Evolutionary conservation across 2,888 invertebrate genomes (phyloP), one percentile per base, ranked within the genome.

Genomic region (Meloe dianella): DNA sequence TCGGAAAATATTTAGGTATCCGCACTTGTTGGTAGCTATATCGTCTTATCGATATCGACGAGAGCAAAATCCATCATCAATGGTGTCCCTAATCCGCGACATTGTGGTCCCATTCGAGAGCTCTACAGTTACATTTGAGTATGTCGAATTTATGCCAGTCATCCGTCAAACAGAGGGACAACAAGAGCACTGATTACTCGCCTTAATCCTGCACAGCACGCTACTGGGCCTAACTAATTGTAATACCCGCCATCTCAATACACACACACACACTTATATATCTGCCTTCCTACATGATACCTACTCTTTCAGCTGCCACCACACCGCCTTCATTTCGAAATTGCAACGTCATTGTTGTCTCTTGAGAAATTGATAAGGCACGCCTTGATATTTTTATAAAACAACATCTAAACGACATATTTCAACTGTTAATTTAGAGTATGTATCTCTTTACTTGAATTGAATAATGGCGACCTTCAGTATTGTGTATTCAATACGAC

Each of bases 181-280:
- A 67, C 57, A 68, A 66, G 73, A 72, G 73, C 73, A 71, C 75
- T 77, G 77, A 77, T 77, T 77, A 77, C 73, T 70, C 65, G 65
- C 58, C 68, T 73, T 82, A 83, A 82, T 82, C 83, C 82, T 67
- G 75, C 83, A 75, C 83, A 83, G 83, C 83, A 82, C 75, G 83
- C 82, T 82, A 82, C 83, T 81, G 82, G 79, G 20, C 78, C 78
- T 76, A 79, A 79, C 82, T 83, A 83, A 82, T 83, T 83, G 82
- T 83, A 83, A 83, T 81, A 80, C 83, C 80, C 68, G 65, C 62
- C 67, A 65, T 68, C 67, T 51, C 47, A 59, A 63, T 63, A 51
- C 63, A 35, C 58, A 61, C 66, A 66, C 66, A 66, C 61, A 51
- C 63, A 35, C 58, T 61, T 64, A 66, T 64, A 66, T 68, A 68